Evolutionary conservation across 2,888 invertebrate species (phyloP).

Genomic region (Caenorhabditis sp.): DNA sequence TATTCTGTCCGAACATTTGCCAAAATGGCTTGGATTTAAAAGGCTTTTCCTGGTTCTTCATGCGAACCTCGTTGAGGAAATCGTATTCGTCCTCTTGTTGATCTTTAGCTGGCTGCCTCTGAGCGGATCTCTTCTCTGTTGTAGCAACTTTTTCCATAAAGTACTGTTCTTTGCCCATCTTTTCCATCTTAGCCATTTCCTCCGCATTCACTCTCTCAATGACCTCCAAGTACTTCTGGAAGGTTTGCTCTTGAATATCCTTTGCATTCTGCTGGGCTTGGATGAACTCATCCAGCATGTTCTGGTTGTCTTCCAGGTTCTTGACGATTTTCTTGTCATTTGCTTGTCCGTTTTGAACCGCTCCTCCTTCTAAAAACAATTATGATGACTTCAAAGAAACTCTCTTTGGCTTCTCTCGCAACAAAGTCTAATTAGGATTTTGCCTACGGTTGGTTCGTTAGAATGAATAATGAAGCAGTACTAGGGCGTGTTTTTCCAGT

Average conservation of each 20-base stretch:
- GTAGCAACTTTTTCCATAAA: no score
- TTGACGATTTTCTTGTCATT: conserved; percentile 22
- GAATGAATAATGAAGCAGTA: conserved; percentile 34
- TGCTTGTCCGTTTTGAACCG: conserved; percentile 51
- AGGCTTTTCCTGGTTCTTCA: no score
- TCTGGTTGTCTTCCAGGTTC: not conserved
- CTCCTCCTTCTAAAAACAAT: conserved; percentile 56
- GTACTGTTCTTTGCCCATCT: no score
- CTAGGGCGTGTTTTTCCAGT: conserved; percentile 23
- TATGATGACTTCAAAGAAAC: not conserved
- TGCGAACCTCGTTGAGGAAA: no score
- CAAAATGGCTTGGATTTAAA: no score
- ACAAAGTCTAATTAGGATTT: conserved; percentile 29
- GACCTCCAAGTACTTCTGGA: not conserved
- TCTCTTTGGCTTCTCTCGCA: not conserved
- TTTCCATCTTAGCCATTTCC: no score
- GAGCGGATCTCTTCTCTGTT: no score
- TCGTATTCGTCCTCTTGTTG: no score
- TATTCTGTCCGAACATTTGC: not conserved
- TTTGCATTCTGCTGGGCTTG: not conserved
- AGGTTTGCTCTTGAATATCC: not conserved
- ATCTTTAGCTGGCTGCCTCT: no score
- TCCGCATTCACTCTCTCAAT: not conserved
- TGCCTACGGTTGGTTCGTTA: conserved; percentile 3
- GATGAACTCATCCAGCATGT: not conserved